Percentiles rank a stretch among this genome's conserved stretches.
Evolutionary conservation across 2,888 invertebrate genomes (phyloP).

Genomic region (Spisula subtruncata): DNA sequence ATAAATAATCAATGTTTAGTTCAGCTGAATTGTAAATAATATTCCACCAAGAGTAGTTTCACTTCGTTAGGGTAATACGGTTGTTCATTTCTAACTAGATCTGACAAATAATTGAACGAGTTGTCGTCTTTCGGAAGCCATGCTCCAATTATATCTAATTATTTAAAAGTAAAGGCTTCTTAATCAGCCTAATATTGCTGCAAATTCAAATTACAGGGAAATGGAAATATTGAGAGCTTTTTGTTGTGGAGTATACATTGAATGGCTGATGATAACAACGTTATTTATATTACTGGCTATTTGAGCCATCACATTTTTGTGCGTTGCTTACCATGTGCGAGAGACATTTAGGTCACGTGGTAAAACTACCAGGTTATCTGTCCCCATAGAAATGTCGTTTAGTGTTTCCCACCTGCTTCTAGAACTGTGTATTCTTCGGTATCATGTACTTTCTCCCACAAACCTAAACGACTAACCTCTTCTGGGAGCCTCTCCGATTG

Average conservation of each 20-base stretch:
- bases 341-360: too few species aligned
- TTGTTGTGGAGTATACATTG: neutral
- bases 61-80: conserved; percentile 14
- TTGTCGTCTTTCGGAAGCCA: conserved; percentile 12
- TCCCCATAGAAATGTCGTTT: too few species aligned
- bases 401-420: too few species aligned
- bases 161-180: neutral
- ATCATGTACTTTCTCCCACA: too few species aligned
- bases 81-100: neutral
- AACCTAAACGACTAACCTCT: too few species aligned
- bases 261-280: neutral
- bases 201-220: neutral
- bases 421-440: too few species aligned
- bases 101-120: conserved; percentile 9
- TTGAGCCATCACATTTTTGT: neutral
- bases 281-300: neutral
- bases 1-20: conserved; percentile 31
- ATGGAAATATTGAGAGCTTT: neutral
- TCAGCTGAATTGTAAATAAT: conserved; percentile 8
- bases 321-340: too few species aligned
- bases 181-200: conserved; percentile 13
- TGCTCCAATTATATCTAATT: neutral
- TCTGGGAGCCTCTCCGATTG: too few species aligned
- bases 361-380: too few species aligned
- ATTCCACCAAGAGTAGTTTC: neutral